Base-by-base conservation (phyloP, 2,888 invertebrate genomes). In the Cerastis leucographa region DNA sequence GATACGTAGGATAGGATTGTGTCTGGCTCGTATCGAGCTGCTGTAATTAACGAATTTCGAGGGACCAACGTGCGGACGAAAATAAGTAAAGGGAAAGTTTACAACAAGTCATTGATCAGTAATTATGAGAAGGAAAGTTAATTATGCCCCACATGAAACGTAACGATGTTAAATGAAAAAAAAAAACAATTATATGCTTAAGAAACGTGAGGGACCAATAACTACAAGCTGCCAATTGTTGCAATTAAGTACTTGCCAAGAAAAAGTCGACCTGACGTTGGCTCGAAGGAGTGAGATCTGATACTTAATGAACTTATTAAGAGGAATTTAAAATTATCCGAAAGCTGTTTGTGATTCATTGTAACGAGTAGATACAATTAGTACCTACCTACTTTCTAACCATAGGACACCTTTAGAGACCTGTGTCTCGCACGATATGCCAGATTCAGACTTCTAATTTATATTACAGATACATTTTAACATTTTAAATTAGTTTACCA, bases 21-120 rank as follows among this genome's bases (percentile, higher is more conserved):
- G 86, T 86, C 85, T 96, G 93, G 93, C 96, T 96, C 96, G 96
- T 96, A 96, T 96, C 96, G 96, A 96, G 96, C 91, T 91, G 78
- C 85, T 90, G 87, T 91, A 90, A 83, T 90, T 89, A 87, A 87
- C 85, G 83, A 89, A 84, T 89, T 87, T 85, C 78, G 85, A 88
- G 84, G 80, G 86, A 89, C 84, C 87, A 89, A 89, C 86, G 85
- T 86, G 71, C 76, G 86, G 81, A 86, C 81, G 87, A 81, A 86
- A 85, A 80, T 85, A 88, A 85, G 67, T 51, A 83, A 87, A 86
- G 61, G 76, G 86, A 87, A 87, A 84, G 84, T 83, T 80, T 67
- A 72, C 82, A 88, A 82, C 76, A 73, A 86, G 79, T 83, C 74
- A 85, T 81, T 73, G 85, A 87, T 83, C 80, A 85, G 76, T 87